Conservation (phyloP, 2,113 vertebrate genomes). For the Phylloscopus trochiloides region DNA sequence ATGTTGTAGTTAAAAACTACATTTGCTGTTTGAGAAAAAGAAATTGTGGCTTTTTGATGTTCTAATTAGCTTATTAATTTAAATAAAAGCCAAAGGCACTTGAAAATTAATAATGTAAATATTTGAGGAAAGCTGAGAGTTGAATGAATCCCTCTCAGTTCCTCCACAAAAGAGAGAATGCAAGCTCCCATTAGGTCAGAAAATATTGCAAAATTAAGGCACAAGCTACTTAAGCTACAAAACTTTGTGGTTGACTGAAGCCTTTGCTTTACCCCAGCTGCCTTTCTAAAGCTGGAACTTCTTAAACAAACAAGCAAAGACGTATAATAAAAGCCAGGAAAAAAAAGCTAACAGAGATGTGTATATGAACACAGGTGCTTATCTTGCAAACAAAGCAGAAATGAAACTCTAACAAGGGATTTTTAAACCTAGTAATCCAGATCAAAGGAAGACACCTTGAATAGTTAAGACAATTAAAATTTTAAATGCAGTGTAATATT, state of each 20-base stretch:
- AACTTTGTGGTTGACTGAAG: background rate
- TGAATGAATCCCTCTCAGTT: background rate
- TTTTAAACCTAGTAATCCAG: constrained; percentile 7
- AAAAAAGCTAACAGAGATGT: background rate
- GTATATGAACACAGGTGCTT: background rate
- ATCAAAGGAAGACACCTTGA: constrained; percentile 35
- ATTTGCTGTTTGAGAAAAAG: background rate
- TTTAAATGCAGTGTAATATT: background rate
- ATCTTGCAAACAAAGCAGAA: constrained; percentile 16
- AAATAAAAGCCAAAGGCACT: background rate
- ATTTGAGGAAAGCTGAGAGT: background rate
- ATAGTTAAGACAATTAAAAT: constrained; percentile 22
- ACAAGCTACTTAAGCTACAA: background rate
- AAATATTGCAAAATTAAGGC: background rate
- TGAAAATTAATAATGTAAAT: background rate
- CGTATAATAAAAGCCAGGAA: background rate
- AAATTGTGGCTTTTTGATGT: background rate
- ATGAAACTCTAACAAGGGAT: background rate
- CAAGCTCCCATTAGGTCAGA: background rate
- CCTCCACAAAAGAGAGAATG: background rate
- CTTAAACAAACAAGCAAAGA: background rate
- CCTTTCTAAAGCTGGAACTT: background rate
- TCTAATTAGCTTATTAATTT: background rate
- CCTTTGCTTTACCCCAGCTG: background rate
- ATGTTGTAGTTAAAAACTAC: background rate